These are phyloP conservation scores for Uropetala carovei DNA, from an alignment of 2,888 invertebrate species.

Conservation along the genomic window DNA sequence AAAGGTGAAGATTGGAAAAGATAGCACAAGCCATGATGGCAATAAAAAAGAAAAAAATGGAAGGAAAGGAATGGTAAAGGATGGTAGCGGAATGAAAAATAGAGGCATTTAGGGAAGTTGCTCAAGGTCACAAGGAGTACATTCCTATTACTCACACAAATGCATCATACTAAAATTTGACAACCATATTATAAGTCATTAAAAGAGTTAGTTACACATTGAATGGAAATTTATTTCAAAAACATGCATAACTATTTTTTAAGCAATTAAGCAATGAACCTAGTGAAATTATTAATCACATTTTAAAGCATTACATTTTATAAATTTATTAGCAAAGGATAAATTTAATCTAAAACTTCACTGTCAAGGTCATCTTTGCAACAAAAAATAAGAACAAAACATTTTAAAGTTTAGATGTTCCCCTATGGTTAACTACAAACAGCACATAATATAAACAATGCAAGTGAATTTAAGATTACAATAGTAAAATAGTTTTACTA, in stretches of 20 bases:
- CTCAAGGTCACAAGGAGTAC: background rate
- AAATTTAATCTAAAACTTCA: too few relatives aligned
- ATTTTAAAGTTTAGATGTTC: too few relatives aligned
- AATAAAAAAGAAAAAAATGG: background rate
- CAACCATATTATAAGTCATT: background rate
- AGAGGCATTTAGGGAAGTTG: background rate
- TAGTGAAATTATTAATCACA: background rate
- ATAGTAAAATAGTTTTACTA: too few relatives aligned
- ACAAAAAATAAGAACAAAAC: too few relatives aligned
- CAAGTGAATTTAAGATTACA: too few relatives aligned
- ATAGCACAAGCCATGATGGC: background rate
- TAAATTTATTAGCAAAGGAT: background rate
- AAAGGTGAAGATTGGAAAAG: background rate
- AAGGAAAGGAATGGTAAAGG: background rate
- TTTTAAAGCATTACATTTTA: background rate
- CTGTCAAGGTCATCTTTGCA: too few relatives aligned
- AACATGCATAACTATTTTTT: background rate
- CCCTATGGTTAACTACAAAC: too few relatives aligned
- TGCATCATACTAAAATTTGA: constrained; percentile 3
- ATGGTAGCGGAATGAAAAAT: background rate
- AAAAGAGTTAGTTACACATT: background rate
- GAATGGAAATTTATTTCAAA: background rate
- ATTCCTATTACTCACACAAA: background rate
- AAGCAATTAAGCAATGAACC: background rate
- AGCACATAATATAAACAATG: too few relatives aligned